Percentiles rank a stretch among this genome's conserved stretches.
Conservation (phyloP, 2,113 vertebrate genomes). For the Trematomus loennbergii region DNA sequence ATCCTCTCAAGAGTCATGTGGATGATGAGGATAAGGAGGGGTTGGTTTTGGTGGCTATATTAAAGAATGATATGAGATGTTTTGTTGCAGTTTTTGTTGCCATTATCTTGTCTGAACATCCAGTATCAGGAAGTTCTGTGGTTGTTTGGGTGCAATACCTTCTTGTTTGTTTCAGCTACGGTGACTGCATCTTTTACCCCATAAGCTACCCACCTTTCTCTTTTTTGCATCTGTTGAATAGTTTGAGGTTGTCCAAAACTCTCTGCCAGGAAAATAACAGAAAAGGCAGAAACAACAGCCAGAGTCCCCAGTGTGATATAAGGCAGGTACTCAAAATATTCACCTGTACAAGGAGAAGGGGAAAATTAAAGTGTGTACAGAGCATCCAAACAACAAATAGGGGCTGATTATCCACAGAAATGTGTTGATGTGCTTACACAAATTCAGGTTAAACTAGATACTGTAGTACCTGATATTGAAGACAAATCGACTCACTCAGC, state of each 20-base stretch:
- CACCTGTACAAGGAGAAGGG: conserved; percentile 70
- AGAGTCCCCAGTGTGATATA: conserved; percentile 89
- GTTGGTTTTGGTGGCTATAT: background rate
- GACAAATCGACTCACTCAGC: conserved; percentile 83
- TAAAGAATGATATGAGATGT: background rate
- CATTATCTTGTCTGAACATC: background rate
- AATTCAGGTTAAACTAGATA: too few species aligned
- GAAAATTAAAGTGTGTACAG: background rate
- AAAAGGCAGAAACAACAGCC: conserved; percentile 83
- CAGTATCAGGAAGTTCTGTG: background rate
- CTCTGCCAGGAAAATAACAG: conserved; percentile 89
- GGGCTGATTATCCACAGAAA: too few species aligned
- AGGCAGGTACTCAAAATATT: conserved; percentile 85
- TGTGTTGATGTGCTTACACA: too few species aligned
- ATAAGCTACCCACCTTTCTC: conserved; percentile 69
- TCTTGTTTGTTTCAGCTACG: too few species aligned
- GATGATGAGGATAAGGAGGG: background rate
- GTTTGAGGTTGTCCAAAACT: conserved; percentile 87
- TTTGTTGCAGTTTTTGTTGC: background rate
- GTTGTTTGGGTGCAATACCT: too few species aligned
- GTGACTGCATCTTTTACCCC: background rate
- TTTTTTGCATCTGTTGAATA: conserved; percentile 85
- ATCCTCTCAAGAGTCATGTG: too few species aligned
- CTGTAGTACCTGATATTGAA: background rate
- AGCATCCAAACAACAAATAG: too few species aligned